These are phyloP conservation scores for Hypsibius dujardini DNA, from an alignment of 1,140 invertebrate species.

Conservation along the genomic window DNA sequence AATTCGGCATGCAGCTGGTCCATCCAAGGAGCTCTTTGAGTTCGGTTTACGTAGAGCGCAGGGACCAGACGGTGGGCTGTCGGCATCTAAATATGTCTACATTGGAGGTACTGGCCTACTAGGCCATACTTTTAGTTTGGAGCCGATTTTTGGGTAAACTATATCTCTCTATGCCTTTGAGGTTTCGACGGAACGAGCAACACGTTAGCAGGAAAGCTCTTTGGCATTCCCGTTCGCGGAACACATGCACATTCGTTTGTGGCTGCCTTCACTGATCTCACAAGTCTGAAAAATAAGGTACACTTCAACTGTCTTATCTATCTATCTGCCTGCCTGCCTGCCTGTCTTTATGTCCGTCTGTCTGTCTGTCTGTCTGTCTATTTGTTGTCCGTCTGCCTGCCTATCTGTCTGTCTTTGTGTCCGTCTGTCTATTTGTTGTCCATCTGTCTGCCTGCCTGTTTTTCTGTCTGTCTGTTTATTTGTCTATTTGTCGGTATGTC, in stretches of 20 bases:
- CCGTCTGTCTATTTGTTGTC: no score
- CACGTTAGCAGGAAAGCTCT: slow-evolving; percentile 91
- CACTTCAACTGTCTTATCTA: no score
- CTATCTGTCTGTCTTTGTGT: no score
- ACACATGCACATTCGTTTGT: slow-evolving; percentile 99
- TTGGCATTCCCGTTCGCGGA: slow-evolving; percentile 86
- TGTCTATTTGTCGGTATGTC: no score
- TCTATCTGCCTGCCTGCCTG: no score
- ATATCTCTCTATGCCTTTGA: slow-evolving; percentile 29
- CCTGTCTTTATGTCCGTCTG: no score
- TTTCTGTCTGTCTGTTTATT: no score
- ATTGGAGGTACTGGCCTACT: slow-evolving; percentile 52
- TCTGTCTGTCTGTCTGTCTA: no score
- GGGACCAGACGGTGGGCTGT: slow-evolving; percentile 94
- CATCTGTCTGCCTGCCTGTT: no score
- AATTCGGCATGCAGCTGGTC: slow-evolving; percentile 77
- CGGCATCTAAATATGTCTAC: slow-evolving; percentile 94
- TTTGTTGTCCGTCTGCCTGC: no score
- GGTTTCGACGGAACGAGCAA: slow-evolving; percentile 99
- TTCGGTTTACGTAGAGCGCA: slow-evolving; percentile 91
- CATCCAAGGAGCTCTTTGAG: slow-evolving; percentile 64
- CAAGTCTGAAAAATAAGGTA: slow-evolving; percentile 48
- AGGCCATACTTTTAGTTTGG: slow-evolving; percentile 8
- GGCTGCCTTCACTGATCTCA: slow-evolving; percentile 65
- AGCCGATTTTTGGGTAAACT: not conserved